Conservation (phyloP, 2,113 vertebrate genomes). For the Nothobranchius furzeri region DNA sequence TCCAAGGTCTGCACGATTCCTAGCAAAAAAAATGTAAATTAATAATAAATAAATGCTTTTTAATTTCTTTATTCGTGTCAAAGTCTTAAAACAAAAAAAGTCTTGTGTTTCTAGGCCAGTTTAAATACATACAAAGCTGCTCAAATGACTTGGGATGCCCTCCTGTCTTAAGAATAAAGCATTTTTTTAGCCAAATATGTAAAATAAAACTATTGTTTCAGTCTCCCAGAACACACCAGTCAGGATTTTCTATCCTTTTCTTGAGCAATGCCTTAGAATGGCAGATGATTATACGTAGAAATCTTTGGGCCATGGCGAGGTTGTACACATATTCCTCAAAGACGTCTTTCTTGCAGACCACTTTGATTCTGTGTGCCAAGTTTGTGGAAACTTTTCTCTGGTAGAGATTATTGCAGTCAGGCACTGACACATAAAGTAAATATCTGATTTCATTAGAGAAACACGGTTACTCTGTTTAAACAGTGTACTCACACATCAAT, state of each 20-base stretch:
- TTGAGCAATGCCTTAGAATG: constrained; percentile 37
- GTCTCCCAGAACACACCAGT: constrained; percentile 23
- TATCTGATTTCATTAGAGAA: constrained; percentile 32
- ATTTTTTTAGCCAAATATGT: constrained; percentile 7
- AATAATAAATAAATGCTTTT: background rate
- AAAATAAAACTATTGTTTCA: constrained; percentile 32
- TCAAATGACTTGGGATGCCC: background rate
- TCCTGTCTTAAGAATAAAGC: background rate
- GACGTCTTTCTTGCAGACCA: constrained; percentile 15
- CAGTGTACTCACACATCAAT: background rate
- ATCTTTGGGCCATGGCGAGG: constrained; percentile 33
- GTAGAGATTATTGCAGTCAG: constrained; percentile 18
- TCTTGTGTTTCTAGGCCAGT: background rate
- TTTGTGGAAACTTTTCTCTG: constrained; percentile 19
- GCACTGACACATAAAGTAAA: constrained; percentile 41
- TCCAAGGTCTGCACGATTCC: background rate
- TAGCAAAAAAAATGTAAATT: background rate
- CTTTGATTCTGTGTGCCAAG: constrained; percentile 12
- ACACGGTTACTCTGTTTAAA: constrained; percentile 26
- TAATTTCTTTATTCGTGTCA: constrained; percentile 1
- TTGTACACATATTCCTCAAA: constrained; percentile 33
- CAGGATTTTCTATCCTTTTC: constrained; percentile 25
- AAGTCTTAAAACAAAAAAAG: background rate
- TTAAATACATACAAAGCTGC: constrained; percentile 18
- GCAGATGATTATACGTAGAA: constrained; percentile 41